Evolutionary conservation across 2,797 vertebrate genomes (phyloP).

Genomic region (Chelidonichthys spinosus): DNA sequence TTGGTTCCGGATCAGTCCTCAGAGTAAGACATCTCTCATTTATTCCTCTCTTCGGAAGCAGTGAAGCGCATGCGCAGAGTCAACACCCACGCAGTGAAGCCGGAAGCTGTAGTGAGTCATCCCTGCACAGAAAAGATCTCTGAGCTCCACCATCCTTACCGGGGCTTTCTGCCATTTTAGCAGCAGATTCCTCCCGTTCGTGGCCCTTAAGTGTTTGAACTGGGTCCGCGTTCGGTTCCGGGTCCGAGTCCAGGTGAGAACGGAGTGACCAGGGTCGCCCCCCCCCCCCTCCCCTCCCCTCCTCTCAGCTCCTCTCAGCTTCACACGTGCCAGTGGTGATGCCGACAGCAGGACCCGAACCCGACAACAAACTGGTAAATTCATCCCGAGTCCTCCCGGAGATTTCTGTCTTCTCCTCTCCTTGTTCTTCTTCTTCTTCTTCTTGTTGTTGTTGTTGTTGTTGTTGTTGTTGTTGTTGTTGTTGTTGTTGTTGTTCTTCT

Average conservation of each 20-base stretch:
- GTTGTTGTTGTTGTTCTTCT: background rate
- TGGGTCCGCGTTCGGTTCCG: background rate
- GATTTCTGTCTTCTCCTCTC: background rate
- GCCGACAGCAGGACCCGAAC: background rate
- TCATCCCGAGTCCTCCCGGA: background rate
- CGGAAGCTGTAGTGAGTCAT: constrained; percentile 33
- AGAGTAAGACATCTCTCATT: background rate
- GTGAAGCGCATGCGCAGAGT: constrained; percentile 36
- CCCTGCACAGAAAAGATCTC: constrained; percentile 38
- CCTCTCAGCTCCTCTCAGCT: background rate
- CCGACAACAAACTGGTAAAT: constrained; percentile 31
- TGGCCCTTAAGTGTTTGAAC: background rate
- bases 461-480: background rate
- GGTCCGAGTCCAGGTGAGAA: background rate
- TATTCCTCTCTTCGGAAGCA: background rate
- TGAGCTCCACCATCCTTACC: constrained; percentile 39
- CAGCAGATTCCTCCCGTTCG: background rate
- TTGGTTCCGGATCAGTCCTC: background rate
- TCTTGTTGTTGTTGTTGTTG: background rate
- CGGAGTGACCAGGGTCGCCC: background rate
- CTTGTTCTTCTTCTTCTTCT: background rate
- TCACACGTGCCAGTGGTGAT: constrained; percentile 20
- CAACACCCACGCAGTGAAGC: background rate
- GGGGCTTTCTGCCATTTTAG: constrained; percentile 69
- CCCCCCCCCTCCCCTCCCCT: too few species aligned